Evolutionary conservation across 2,113 vertebrate species (phyloP).

Genomic region (Progne subis): DNA sequence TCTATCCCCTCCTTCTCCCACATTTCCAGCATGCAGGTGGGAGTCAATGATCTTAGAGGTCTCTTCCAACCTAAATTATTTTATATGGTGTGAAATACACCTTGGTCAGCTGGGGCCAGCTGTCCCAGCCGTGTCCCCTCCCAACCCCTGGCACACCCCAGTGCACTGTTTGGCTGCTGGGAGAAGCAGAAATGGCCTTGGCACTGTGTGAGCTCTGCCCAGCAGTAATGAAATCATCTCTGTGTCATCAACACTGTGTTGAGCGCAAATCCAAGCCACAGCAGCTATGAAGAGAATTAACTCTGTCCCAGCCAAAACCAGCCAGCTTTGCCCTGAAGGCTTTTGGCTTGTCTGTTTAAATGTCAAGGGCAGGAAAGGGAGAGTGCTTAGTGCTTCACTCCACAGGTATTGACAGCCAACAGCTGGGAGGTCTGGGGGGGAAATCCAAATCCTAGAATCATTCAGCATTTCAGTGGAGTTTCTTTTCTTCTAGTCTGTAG

Average conservation of each 20-base stretch:
- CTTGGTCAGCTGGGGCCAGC: not conserved
- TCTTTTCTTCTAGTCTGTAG: not conserved
- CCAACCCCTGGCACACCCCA: accelerated
- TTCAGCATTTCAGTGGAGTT: not conserved
- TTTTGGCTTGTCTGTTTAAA: not conserved
- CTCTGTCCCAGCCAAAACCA: not conserved
- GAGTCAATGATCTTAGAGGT: not conserved
- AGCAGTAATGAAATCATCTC: not conserved
- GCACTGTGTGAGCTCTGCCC: not conserved
- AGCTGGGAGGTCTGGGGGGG: not conserved
- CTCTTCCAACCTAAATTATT: not conserved
- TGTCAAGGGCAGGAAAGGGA: not conserved
- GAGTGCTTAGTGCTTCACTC: not conserved
- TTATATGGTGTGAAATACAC: not conserved
- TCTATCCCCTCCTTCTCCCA: not conserved
- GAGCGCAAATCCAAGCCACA: not conserved
- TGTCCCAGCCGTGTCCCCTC: not conserved
- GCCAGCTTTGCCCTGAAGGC: not conserved
- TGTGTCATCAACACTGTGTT: not conserved
- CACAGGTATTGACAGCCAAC: not conserved
- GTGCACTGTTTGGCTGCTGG: not conserved
- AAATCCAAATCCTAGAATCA: not conserved
- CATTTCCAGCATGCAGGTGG: not conserved
- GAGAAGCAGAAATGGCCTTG: not conserved
- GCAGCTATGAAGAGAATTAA: not conserved